These are phyloP conservation scores for Squalus acanthias DNA, from an alignment of 2,797 vertebrate genomes.

Conservation along the genomic window DNA sequence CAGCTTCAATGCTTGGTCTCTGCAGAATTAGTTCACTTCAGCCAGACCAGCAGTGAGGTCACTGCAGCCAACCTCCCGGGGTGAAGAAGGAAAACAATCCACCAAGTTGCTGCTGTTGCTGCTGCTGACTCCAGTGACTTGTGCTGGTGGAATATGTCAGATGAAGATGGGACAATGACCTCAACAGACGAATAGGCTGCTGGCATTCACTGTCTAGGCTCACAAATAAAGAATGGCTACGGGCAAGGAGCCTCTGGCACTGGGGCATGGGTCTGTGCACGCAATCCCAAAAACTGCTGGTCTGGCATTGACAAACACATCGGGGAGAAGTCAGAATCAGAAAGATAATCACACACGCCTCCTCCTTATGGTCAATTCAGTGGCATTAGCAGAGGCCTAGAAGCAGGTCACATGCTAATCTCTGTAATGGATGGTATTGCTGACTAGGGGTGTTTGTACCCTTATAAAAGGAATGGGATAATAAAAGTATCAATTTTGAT, in stretches of 20 bases:
- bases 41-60: neutral
- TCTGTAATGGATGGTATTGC: neutral
- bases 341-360: neutral
- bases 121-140: neutral
- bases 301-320: neutral
- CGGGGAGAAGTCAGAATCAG: neutral
- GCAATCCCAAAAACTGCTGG: neutral
- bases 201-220: neutral
- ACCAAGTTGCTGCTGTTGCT: neutral
- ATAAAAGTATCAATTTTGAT: neutral
- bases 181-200: neutral
- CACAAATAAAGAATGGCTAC: neutral
- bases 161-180: neutral
- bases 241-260: neutral
- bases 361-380: neutral
- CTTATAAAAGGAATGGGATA: neutral
- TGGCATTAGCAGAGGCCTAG: neutral
- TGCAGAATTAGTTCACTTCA: neutral
- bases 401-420: neutral
- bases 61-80: neutral
- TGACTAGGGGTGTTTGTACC: neutral
- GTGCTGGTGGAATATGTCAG: neutral
- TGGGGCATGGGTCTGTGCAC: neutral
- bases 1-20: neutral
- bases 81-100: neutral